Percentiles rank a stretch among this genome's conserved stretches.
Conservation (phyloP, 2,113 vertebrate genomes). For the Marmota monax region DNA sequence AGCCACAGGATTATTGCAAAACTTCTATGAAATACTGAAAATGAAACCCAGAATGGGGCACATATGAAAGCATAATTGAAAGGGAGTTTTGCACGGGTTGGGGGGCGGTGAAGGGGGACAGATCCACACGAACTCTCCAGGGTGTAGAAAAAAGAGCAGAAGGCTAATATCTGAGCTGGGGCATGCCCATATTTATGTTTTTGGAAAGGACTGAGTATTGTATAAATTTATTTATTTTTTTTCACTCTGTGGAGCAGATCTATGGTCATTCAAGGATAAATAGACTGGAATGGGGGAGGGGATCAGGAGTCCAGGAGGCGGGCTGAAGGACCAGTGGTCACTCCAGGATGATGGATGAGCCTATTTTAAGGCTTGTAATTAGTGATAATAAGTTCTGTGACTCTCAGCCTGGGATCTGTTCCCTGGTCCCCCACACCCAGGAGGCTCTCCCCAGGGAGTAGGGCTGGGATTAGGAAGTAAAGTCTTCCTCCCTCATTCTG, state of each 20-base stretch:
- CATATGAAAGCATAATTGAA: not conserved
- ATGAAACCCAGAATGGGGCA: not conserved
- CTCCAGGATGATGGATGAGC: conserved; percentile 57
- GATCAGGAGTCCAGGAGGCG: not conserved
- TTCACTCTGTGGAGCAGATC: not conserved
- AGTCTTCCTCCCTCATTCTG: not conserved
- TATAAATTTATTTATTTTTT: not conserved
- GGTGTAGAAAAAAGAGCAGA: not conserved
- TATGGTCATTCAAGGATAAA: conserved; percentile 25
- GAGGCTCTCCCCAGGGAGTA: not conserved
- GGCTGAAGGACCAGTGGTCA: not conserved
- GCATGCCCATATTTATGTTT: not conserved
- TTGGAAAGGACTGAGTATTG: not conserved
- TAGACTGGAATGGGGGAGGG: not conserved
- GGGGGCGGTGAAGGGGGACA: no score
- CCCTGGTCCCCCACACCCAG: not conserved
- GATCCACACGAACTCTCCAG: not conserved
- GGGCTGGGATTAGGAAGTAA: not conserved
- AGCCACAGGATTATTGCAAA: not conserved
- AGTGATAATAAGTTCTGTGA: not conserved
- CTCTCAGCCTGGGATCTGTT: not conserved
- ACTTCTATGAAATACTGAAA: not conserved
- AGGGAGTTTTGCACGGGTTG: not conserved
- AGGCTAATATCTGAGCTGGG: not conserved
- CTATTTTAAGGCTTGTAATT: conserved; percentile 8